A percentile compares a stretch with the other conserved stretches of the same genome.
Evolutionary conservation across 2,888 invertebrate species (phyloP).

Genomic region (Xestobium rufovillosum): DNA sequence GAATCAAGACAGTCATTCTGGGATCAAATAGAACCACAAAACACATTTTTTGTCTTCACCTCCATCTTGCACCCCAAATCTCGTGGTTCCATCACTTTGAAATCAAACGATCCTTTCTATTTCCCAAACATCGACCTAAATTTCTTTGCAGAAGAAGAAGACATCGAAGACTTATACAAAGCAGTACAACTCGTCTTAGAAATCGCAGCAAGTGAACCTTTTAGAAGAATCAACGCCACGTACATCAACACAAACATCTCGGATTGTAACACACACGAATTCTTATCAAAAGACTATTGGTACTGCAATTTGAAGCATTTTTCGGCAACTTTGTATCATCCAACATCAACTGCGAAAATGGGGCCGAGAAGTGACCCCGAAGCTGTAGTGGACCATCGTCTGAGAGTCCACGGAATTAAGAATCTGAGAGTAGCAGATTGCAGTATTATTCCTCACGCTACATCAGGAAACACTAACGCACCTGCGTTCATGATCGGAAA

Average conservation of each 20-base stretch:
- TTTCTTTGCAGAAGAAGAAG: conserved; percentile 1
- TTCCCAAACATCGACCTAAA: conserved; percentile 4
- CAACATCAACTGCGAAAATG: neutral
- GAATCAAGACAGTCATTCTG: no score
- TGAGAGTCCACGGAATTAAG: conserved; percentile 5
- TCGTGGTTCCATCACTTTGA: conserved; percentile 2
- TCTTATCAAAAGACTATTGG: conserved; percentile 5
- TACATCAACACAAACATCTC: neutral
- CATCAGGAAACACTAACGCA: conserved; percentile 4
- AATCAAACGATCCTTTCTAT: conserved; percentile 2
- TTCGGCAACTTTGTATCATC: neutral
- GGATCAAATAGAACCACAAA: no score
- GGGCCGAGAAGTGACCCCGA: neutral
- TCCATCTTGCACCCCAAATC: conserved; percentile 3
- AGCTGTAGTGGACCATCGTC: neutral
- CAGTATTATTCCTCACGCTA: conserved; percentile 1
- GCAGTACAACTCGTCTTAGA: neutral
- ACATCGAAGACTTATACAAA: conserved; percentile 2
- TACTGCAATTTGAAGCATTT: neutral
- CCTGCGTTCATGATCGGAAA: conserved; percentile 1
- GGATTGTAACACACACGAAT: neutral
- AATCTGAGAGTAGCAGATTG: conserved; percentile 7
- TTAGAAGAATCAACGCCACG: neutral
- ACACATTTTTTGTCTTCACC: no score
- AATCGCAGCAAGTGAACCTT: neutral